Conservation (phyloP, 1,140 invertebrate genomes). For the Adoxophyes honmai region DNA sequence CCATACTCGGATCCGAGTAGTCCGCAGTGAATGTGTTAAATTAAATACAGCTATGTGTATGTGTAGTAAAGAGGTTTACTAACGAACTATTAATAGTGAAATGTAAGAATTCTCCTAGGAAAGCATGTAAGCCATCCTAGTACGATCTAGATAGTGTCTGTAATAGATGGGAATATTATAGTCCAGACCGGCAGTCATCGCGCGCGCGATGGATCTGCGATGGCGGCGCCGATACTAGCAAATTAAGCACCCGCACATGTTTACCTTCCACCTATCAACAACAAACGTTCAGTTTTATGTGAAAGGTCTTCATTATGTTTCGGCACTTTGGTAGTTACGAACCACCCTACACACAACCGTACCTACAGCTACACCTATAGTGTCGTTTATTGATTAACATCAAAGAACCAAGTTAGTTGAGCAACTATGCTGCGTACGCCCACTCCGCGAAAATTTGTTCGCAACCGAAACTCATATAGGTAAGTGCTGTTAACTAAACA, state of each 20-base stretch:
- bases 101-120: not conserved
- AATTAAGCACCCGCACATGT: slow-evolving; percentile 11
- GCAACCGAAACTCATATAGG: slow-evolving; percentile 38
- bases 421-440: slow-evolving; percentile 44
- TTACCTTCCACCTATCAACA: slow-evolving; percentile 14
- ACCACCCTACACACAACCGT: not conserved
- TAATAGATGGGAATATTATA: not conserved
- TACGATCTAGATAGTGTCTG: slow-evolving; percentile 2
- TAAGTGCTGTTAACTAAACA: slow-evolving; percentile 67
- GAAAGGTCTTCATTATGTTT: slow-evolving; percentile 14
- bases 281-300: slow-evolving; percentile 14
- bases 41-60: no score
- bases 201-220: not conserved
- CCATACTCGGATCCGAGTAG: no score
- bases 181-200: not conserved
- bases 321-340: slow-evolving; percentile 9
- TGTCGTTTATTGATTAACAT: slow-evolving; percentile 46
- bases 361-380: not conserved
- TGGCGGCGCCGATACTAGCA: not conserved
- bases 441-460: slow-evolving; percentile 46
- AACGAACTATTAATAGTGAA: not conserved
- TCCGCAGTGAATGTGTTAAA: no score
- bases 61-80: no score
- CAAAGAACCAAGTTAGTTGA: slow-evolving; percentile 48
- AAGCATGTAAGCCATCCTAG: not conserved